Percentiles rank a stretch among this genome's conserved stretches.
Conservation (phyloP, 92 coral and sea anemone genomes). For the Porites evermanni region DNA sequence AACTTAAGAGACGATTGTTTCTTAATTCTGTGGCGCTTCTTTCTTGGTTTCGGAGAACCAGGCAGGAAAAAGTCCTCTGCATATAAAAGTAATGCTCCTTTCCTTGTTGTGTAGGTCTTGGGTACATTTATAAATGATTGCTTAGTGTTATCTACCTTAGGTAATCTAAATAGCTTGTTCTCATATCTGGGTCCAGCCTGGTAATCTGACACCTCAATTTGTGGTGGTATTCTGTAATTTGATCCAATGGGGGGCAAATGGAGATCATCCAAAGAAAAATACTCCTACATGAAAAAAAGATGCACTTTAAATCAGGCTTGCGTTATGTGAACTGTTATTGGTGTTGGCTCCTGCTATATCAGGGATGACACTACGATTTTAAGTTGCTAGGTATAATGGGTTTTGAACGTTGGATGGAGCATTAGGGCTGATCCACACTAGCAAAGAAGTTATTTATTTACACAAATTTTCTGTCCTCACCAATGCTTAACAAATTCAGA, state of each 20-base stretch:
- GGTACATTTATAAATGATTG: conserved; percentile 14
- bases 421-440: no score
- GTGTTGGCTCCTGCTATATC: no score
- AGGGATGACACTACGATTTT: no score
- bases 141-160: conserved; percentile 51
- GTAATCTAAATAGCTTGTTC: conserved; percentile 76
- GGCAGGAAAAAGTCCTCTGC: conserved; percentile 92
- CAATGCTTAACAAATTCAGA: no score
- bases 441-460: fast-evolving
- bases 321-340: neutral
- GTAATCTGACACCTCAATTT: conserved; percentile 10
- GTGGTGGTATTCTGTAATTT: conserved; percentile 21
- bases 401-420: no score
- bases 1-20: conserved; percentile 64
- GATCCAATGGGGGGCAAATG: conserved; percentile 75
- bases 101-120: conserved; percentile 91
- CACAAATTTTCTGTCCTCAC: no score
- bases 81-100: conserved; percentile 92
- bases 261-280: conserved; percentile 73
- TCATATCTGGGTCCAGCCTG: conserved; percentile 53
- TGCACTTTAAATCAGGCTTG: neutral
- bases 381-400: no score
- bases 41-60: conserved; percentile 90
- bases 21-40: conserved; percentile 71
- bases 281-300: conserved; percentile 58